phyloP scores from a whole-genome alignment of 2,888 invertebrate genomes.

The Torymus auratus region DNA sequence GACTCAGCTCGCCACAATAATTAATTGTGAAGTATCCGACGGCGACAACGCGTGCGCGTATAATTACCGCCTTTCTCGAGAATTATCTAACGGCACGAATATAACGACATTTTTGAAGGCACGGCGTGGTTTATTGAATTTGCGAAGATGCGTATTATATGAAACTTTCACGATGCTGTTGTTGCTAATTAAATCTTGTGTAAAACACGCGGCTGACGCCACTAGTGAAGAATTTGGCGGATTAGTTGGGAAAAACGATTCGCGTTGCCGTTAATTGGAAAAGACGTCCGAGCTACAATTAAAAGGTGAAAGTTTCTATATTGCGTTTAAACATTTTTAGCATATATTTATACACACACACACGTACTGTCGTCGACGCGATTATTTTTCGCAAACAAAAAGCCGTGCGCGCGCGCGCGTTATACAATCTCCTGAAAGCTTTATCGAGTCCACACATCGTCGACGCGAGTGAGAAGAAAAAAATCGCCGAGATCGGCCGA shows the following conservation, averaged over 20 bases:
- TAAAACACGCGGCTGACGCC: too few relatives aligned
- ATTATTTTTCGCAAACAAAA: too few relatives aligned
- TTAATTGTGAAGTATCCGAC: constrained; percentile 46
- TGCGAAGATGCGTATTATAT: too few relatives aligned
- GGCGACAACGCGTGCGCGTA: constrained; percentile 27
- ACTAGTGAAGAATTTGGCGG: too few relatives aligned
- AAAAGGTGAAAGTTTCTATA: too few relatives aligned
- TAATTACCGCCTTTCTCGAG: constrained; percentile 29
- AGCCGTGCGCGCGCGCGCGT: not conserved
- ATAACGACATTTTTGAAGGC: too few relatives aligned
- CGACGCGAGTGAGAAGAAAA: not conserved
- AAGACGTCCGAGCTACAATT: too few relatives aligned
- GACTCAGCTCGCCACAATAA: not conserved
- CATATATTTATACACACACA: not conserved
- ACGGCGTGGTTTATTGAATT: too few relatives aligned
- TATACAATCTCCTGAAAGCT: constrained; percentile 22
- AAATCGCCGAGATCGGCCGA: constrained; percentile 16
- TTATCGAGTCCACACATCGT: constrained; percentile 11
- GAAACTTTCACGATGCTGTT: too few relatives aligned
- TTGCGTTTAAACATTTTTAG: not conserved
- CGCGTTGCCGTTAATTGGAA: too few relatives aligned
- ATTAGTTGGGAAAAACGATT: too few relatives aligned
- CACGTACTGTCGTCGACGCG: not conserved
- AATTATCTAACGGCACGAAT: constrained; percentile 9
- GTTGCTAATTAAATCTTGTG: too few relatives aligned